Evolutionary conservation across 2,797 vertebrate species (phyloP).

Genomic region (Sebastes taczanowskii): DNA sequence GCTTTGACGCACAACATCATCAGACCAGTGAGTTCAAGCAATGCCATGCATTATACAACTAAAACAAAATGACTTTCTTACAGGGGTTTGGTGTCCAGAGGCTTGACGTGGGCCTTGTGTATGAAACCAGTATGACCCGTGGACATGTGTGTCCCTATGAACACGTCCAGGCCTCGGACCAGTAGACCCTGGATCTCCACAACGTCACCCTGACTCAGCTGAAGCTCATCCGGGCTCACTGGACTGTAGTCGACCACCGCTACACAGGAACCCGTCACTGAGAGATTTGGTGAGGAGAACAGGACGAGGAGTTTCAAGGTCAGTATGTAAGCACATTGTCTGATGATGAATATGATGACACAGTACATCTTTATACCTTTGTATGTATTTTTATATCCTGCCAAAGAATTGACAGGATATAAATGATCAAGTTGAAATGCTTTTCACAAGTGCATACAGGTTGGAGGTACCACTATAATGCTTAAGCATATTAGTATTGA

Average conservation of each 20-base stretch:
- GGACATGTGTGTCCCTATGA: slow-evolving; percentile 86
- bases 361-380: background rate
- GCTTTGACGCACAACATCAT: slow-evolving; percentile 27
- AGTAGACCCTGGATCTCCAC: slow-evolving; percentile 90
- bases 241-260: slow-evolving; percentile 84
- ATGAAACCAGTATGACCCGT: slow-evolving; percentile 89
- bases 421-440: background rate
- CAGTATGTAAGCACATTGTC: background rate
- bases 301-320: background rate
- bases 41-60: background rate
- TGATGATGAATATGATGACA: background rate
- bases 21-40: background rate
- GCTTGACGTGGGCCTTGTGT: slow-evolving; percentile 82
- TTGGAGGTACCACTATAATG: background rate
- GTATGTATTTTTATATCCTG: background rate
- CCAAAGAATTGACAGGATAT: background rate
- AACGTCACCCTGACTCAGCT: slow-evolving; percentile 86
- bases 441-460: background rate
- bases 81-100: slow-evolving; percentile 81
- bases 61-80: slow-evolving; percentile 80
- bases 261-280: slow-evolving; percentile 89
- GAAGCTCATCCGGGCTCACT: slow-evolving; percentile 86
- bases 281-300: background rate
- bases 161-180: slow-evolving; percentile 87
- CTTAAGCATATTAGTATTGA: slow-evolving; percentile 4